These are phyloP conservation scores for Anguilla anguilla DNA, from an alignment of 2,797 vertebrate species.

Conservation along the genomic window DNA sequence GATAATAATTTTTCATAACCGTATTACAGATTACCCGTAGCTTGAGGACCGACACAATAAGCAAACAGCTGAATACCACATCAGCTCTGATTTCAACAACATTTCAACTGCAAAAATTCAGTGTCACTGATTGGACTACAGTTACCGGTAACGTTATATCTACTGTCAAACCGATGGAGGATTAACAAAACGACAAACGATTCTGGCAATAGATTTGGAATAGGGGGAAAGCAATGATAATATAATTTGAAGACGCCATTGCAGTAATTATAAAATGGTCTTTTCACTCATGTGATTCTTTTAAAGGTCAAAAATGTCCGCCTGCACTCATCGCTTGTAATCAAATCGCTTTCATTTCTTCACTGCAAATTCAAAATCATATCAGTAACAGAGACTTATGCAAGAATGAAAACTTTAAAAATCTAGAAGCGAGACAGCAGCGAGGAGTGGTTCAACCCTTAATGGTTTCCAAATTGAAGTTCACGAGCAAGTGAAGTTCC, in stretches of 20 bases:
- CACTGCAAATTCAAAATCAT: neutral
- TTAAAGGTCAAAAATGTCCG: neutral
- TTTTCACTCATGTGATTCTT: neutral
- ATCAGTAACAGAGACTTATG: neutral
- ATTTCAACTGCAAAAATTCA: conserved; percentile 6
- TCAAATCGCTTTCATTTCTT: neutral
- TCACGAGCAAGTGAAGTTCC: neutral
- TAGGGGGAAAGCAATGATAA: neutral
- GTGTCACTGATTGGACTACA: neutral
- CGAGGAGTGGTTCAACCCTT: neutral
- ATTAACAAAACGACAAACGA: neutral
- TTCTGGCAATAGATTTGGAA: neutral
- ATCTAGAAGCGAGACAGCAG: neutral
- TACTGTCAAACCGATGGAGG: neutral
- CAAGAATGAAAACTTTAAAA: neutral
- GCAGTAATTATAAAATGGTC: neutral
- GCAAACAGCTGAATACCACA: conserved; percentile 12
- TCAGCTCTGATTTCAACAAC: neutral
- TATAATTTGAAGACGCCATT: neutral
- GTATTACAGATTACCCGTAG: neutral
- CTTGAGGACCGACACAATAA: neutral
- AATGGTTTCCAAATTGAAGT: neutral
- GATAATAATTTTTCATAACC: conserved; percentile 21
- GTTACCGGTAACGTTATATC: neutral
- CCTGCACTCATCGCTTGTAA: neutral